Percentiles rank a stretch among this genome's conserved stretches.
These are phyloP conservation scores for Stenoptilia bipunctidactyla DNA, from an alignment of 2,888 invertebrate genomes.

Conservation along the genomic window DNA sequence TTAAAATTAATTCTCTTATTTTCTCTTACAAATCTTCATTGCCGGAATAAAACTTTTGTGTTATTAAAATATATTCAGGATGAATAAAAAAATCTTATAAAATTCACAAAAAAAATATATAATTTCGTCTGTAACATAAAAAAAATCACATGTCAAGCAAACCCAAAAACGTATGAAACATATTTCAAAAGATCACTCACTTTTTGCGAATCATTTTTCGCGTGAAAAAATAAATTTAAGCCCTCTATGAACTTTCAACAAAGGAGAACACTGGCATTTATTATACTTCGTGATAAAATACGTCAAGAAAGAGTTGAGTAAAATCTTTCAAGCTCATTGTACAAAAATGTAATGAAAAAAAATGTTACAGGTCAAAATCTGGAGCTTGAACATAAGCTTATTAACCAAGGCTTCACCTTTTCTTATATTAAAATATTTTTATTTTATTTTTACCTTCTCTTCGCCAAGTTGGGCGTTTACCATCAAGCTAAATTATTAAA, in stretches of 20 bases:
- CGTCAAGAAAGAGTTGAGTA: conserved; percentile 31
- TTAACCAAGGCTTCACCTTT: conserved; percentile 36
- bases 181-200: background rate
- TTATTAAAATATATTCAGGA: too few relatives aligned
- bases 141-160: too few relatives aligned
- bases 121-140: too few relatives aligned
- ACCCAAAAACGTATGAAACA: background rate
- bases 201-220: too few relatives aligned
- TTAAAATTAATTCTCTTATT: too few relatives aligned
- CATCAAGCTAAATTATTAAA: background rate
- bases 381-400: conserved; percentile 46
- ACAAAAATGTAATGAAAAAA: conserved; percentile 51
- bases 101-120: too few relatives aligned
- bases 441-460: conserved; percentile 22
- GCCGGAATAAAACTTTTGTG: too few relatives aligned
- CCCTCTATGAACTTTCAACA: conserved; percentile 23
- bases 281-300: conserved; percentile 26
- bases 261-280: conserved; percentile 17
- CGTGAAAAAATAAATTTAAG: background rate
- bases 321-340: conserved; percentile 36
- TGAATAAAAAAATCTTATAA: too few relatives aligned
- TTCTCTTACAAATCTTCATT: too few relatives aligned
- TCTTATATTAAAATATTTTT: conserved; percentile 23
- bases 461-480: background rate
- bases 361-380: conserved; percentile 40